A percentile compares a stretch with the other conserved stretches of the same genome.
Evolutionary conservation across 2,797 vertebrate species (phyloP).

Genomic region (Mus spretus): DNA sequence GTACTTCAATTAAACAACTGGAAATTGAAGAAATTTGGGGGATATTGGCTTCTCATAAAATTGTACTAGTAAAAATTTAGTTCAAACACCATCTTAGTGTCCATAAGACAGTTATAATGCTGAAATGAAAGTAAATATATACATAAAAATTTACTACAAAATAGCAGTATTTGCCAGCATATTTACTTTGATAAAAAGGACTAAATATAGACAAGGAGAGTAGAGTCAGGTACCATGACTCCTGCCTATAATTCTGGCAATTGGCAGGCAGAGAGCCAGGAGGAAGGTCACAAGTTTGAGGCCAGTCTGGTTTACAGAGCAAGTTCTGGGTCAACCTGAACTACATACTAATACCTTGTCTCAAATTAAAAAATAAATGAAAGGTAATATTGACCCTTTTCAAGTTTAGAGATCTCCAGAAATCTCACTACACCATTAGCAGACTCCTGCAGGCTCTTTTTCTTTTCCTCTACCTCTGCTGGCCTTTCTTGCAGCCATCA

Average conservation of each 20-base stretch:
- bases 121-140: background rate
- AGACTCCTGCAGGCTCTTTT: background rate
- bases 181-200: slow-evolving; percentile 15
- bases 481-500: background rate
- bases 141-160: background rate
- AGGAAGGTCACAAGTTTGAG: background rate
- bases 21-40: slow-evolving; percentile 51
- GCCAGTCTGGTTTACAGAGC: background rate
- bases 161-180: slow-evolving; percentile 6
- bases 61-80: background rate
- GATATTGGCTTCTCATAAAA: slow-evolving; percentile 1
- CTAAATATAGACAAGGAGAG: background rate
- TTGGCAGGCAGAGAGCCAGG: background rate
- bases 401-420: background rate
- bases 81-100: slow-evolving; percentile 12
- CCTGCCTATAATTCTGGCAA: background rate
- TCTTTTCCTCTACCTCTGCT: background rate
- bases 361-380: background rate
- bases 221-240: background rate
- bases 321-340: background rate
- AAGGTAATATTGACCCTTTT: background rate
- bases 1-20: background rate
- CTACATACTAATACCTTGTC: background rate
- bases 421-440: background rate
- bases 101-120: background rate